Evolutionary conservation across 2,113 vertebrate species (phyloP).

Genomic region (Alectura lathami): DNA sequence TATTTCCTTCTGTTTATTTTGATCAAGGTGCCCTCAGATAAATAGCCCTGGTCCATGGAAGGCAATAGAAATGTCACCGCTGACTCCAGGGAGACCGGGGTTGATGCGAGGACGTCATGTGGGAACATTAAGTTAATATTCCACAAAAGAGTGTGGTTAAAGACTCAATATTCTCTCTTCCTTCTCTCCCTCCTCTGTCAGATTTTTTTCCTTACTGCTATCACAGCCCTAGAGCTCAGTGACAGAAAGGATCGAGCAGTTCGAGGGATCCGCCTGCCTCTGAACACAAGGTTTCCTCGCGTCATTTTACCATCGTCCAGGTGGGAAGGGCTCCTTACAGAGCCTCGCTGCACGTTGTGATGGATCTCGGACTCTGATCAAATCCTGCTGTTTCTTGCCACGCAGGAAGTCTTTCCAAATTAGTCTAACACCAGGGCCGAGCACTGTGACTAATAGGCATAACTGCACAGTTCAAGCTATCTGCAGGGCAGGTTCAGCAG

Average conservation of each 20-base stretch:
- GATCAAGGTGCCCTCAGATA: constrained; percentile 39
- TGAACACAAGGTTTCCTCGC: neutral
- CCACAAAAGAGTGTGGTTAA: neutral
- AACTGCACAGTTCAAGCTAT: constrained; percentile 58
- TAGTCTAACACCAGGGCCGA: constrained; percentile 66
- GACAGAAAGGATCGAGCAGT: neutral
- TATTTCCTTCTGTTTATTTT: constrained; percentile 56
- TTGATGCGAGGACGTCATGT: constrained; percentile 2
- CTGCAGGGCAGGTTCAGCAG: constrained; percentile 36
- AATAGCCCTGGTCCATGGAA: neutral
- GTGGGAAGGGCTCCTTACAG: constrained; percentile 43
- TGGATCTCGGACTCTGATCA: constrained; percentile 54
- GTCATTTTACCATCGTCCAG: neutral
- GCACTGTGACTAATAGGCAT: constrained; percentile 68
- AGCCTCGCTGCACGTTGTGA: constrained; percentile 27
- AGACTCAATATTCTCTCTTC: constrained; percentile 1
- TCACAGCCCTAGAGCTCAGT: neutral
- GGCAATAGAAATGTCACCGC: constrained; percentile 54
- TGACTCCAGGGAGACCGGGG: constrained; percentile 21
- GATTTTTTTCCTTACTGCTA: neutral
- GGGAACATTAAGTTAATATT: constrained; percentile 44
- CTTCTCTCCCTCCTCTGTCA: neutral
- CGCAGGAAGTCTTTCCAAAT: constrained; percentile 70
- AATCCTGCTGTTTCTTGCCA: constrained; percentile 67
- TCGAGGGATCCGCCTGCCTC: fast-evolving